Base-by-base conservation (phyloP, 2,797 vertebrate species). In the Pipistrellus pipistrellus region DNA sequence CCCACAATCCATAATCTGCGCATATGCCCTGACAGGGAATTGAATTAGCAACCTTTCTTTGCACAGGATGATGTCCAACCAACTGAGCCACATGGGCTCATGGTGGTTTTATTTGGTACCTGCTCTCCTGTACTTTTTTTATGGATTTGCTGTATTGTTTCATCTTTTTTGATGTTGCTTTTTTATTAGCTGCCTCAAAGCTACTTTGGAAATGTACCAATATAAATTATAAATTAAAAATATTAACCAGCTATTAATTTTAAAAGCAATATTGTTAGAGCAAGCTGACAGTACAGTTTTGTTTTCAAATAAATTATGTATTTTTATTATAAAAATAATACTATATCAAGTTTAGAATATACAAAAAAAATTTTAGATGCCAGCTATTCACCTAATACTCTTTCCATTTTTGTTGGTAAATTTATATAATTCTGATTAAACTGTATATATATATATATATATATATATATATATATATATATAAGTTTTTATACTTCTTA, bases 251-350 rank as follows among this genome's bases (percentile, higher is more conserved):
- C 21, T 66, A 71, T 94, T 92, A 57, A 81, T 95, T 92, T 95
- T 94, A 88, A 91, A 85, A 84, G 81, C 23, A 81, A 2, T 83
- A 85, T 68, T 93, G 91, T 95, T 83, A 94, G 9, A 85, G 23
- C 57, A 95, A 91, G 14, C 84, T 83, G 35, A 90, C 35, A 78
- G 27, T 17, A 85, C 15, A 41, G 15, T 81, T 96, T 80, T 88
- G 17, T 93, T 95, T 93, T 68, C 23, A 95, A 91, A 62, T 85
- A 89, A 82, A 66, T 81, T 88, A 80, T 11, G 4, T 86, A 77
- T 75, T 92, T 84, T 81, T 88, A 51, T 84, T 78, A 17, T 83
- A 78, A 96, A 94, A 90, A 78, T 51, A 88, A 46, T 38, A 44
- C 44, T 68, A 59, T 83, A 38, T 85, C 72, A 88, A 85, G 92